Evolutionary conservation across 2,888 invertebrate species (phyloP).

Genomic region (Patella pellucida): DNA sequence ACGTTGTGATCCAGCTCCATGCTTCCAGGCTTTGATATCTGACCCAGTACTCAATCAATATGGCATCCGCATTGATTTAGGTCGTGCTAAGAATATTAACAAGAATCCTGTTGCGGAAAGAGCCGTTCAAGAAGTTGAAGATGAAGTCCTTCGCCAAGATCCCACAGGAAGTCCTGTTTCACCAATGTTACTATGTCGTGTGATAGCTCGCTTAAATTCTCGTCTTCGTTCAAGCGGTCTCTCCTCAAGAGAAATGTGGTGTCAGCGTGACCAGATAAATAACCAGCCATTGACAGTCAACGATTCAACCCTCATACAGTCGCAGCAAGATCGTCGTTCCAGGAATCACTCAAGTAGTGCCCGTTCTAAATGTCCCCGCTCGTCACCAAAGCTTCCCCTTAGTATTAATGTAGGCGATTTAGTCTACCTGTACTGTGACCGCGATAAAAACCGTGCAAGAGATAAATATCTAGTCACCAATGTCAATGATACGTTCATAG

Average conservation of each 20-base stretch:
- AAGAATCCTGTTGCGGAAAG: slow-evolving; percentile 21
- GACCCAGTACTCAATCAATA: too few species aligned
- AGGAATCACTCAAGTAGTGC: slow-evolving; percentile 14
- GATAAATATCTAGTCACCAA: not conserved
- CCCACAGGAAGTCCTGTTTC: slow-evolving; percentile 8
- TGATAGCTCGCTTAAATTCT: slow-evolving; percentile 6
- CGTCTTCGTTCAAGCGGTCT: slow-evolving; percentile 13
- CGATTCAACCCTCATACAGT: not conserved
- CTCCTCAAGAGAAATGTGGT: slow-evolving; percentile 14
- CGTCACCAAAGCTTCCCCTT: not conserved
- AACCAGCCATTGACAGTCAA: slow-evolving; percentile 2
- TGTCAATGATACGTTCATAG: too few species aligned
- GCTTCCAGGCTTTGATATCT: too few species aligned
- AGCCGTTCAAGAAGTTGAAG: slow-evolving; percentile 15
- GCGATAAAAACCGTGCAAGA: not conserved
- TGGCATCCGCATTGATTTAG: slow-evolving; percentile 15
- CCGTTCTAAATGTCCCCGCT: slow-evolving; percentile 4
- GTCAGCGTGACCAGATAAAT: slow-evolving; percentile 9
- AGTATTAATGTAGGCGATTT: slow-evolving; percentile 7
- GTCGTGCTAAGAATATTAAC: slow-evolving; percentile 19
- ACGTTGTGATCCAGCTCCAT: too few species aligned
- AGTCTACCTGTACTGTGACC: slow-evolving; percentile 14
- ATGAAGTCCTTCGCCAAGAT: slow-evolving; percentile 1
- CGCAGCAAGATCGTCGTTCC: not conserved
- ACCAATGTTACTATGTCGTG: not conserved